Evolutionary conservation across 2,797 vertebrate species (phyloP), one percentile per base, ranked within the genome.

Genomic region (Acrocephalus scirpaceus): DNA sequence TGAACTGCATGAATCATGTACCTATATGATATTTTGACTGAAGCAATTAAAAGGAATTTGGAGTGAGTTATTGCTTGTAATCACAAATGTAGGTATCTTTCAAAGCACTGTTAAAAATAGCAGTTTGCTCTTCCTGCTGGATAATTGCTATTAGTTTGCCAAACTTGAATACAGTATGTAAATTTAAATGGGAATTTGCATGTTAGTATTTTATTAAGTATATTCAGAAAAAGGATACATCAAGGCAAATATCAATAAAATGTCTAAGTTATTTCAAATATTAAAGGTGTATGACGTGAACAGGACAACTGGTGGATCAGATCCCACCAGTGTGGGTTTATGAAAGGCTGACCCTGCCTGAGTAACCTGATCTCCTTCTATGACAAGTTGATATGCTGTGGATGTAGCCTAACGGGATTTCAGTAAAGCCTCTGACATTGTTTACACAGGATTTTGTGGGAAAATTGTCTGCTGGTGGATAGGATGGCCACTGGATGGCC

Each of bases 401-500:
- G 11, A n/a, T 48, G 13, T 27, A 11, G 6, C 42, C 3, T 26
- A 19, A 51, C 7, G 30, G 1, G 16, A 70, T 29, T 62, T 70
- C 8, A 57, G 5, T 32, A 66, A 86, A 60, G 20, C 9, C 5
- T 51, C 23, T 83, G 17, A 78, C 10, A 32, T 3, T 1, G 0
- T 57, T 57, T 57, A 11, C 23, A 30, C 23, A 47, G 9, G 3
- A 26, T 40, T 44, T 75, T 10, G 13, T 30, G 51, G 10, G 16
- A 19, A 79, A 84, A 27, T 7, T 18, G 10, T 9, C 19, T 36
- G 7, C 29, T 66, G 0, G 0, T 25, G 23, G 11, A n/a, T n/a
- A 16, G n/a, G 20, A 30, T 0, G 0, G 38, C 38, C 6, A 3
- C 20, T 45, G 32, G 12, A 32, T n/a, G 22, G 9, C 18, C 25